Evolutionary conservation across 2,797 vertebrate genomes (phyloP), one percentile per base, ranked within the genome.

Genomic region (Echiichthys vipera): DNA sequence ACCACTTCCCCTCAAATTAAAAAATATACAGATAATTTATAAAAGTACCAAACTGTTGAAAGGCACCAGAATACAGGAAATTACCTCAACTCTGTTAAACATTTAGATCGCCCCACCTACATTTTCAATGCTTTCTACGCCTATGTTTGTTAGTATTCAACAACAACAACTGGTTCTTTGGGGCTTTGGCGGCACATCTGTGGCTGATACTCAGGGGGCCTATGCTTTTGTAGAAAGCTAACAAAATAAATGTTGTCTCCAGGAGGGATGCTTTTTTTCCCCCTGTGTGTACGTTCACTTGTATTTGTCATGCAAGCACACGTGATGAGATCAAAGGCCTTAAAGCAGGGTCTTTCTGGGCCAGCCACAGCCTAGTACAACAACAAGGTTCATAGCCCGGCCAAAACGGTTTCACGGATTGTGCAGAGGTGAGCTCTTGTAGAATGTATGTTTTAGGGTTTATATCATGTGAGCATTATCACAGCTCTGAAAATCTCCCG

Each of bases 281-380:
- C n/a, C n/a, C n/a, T n/a, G n/a, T 61, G 55, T 45, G 36, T 39
- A 46, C 43, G 59, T 53, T 49, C 76, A 74, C 39, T 81, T 43
- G 22, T 74, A 40, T 85, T 85, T 74, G 42, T 49, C 32, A 34
- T 54, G 62, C 32, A 39, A 65, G 71, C 32, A 30, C 80, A 88
- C 79, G 85, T 88, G 87, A 89, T 75, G 69, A 85, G 89, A 86
- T 91, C 88, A 90, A 86, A 88, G 77, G 51, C 72, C 84, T 84
- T 40, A 22, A 40, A 64, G 66, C 74, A 40, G 77, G 20, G 67
- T 54, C 68, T 73, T 47, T 78, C 57, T 55, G 67, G 61, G 64
- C 34, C 37, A 53, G 55, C 47, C 56, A 59, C 57, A 56, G 65
- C 42, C 55, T 57, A 24, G 49, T 55, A 69, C 65, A 77, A 27